Conservation (phyloP, 2,113 vertebrate species). For the Centropus unirufus region DNA sequence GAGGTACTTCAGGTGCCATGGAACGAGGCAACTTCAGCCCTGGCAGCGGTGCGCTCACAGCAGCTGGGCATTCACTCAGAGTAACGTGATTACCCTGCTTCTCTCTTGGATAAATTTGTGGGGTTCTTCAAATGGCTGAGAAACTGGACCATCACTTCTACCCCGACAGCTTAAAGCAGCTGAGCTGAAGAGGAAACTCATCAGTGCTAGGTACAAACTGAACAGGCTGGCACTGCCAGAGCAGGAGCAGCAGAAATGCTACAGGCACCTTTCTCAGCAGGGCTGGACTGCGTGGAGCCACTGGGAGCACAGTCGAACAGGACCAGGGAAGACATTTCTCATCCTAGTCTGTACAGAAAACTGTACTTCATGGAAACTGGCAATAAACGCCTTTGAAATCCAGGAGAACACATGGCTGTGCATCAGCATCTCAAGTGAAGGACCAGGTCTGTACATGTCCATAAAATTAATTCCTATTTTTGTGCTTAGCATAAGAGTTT, state of each 20-base stretch:
- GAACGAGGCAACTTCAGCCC: background rate
- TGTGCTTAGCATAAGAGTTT: background rate
- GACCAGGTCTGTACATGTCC: background rate
- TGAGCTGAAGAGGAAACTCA: background rate
- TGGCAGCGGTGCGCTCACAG: background rate
- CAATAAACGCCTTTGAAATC: background rate
- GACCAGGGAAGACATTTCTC: background rate
- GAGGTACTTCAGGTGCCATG: background rate
- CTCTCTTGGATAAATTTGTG: background rate
- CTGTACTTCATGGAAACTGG: background rate
- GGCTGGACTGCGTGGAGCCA: fast-evolving
- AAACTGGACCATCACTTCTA: background rate
- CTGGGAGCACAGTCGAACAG: background rate
- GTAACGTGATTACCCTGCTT: background rate
- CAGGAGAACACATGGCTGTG: background rate
- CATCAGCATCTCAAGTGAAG: background rate
- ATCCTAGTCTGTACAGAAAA: background rate
- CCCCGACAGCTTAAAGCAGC: background rate
- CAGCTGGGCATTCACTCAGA: background rate
- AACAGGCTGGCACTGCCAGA: background rate
- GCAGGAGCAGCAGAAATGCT: background rate
- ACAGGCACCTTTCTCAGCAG: background rate
- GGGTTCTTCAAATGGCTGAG: background rate
- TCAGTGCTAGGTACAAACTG: background rate
- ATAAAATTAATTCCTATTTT: background rate